phyloP scores from a whole-genome alignment of 2,797 vertebrate species.

The Typhlichthys eigenmanni region DNA sequence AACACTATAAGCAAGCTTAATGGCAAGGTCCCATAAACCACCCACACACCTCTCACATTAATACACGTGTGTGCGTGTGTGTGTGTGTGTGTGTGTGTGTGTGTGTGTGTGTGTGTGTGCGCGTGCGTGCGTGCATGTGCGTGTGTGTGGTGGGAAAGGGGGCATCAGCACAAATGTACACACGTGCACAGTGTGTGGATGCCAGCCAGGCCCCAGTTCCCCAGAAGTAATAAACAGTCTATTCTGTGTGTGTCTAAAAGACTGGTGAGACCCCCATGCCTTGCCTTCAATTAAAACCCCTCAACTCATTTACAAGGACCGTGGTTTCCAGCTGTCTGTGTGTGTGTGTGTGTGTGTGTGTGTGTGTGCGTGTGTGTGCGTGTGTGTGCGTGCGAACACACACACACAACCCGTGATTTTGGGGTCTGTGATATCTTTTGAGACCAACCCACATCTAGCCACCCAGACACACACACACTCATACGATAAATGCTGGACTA shows the following conservation, averaged over 20 bases:
- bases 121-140: neutral
- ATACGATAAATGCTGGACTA: neutral
- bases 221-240: constrained; percentile 72
- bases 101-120: neutral
- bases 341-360: neutral
- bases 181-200: constrained; percentile 40
- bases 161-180: constrained; percentile 16
- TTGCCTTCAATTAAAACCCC: constrained; percentile 50
- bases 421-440: constrained; percentile 26
- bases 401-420: constrained; percentile 7
- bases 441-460: neutral
- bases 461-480: constrained; percentile 10
- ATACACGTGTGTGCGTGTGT: constrained; percentile 14
- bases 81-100: constrained; percentile 2
- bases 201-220: constrained; percentile 60
- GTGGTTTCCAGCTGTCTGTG: constrained; percentile 45
- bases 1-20: too few relatives aligned
- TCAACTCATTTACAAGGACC: constrained; percentile 55
- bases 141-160: neutral
- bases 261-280: constrained; percentile 40
- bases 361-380: neutral
- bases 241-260: constrained; percentile 57
- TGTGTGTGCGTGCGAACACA: too few relatives aligned
- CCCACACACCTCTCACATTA: neutral
- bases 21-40: neutral